Evolutionary conservation across 2,888 invertebrate genomes (phyloP).

Genomic region (Agapetus fuscipes): DNA sequence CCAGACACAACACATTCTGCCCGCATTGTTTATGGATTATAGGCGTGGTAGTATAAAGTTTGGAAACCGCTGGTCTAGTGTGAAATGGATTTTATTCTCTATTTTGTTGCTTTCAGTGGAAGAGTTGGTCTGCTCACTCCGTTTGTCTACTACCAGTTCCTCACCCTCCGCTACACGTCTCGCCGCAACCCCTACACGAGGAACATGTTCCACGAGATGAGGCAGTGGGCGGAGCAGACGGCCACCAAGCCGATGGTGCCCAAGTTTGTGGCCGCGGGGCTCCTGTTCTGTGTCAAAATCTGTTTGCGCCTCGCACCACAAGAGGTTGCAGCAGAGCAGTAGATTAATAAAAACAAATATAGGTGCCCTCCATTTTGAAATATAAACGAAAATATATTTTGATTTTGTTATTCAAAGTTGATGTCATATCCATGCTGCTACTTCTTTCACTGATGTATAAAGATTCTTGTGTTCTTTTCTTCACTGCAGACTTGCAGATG

Average conservation of each 20-base stretch:
- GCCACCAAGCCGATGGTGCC: conserved; percentile 65
- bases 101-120: conserved; percentile 54
- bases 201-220: conserved; percentile 83
- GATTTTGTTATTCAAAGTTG: too few species aligned
- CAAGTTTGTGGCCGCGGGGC: conserved; percentile 46
- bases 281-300: conserved; percentile 54
- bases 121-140: conserved; percentile 85
- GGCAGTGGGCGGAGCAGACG: conserved; percentile 57
- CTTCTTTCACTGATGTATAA: too few species aligned
- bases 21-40: too few species aligned
- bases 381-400: too few species aligned
- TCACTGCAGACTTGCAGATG: too few species aligned
- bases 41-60: too few species aligned
- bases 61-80: too few species aligned
- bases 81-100: too few species aligned
- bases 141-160: conserved; percentile 94
- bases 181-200: conserved; percentile 94
- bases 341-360: conserved; percentile 1
- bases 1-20: too few species aligned
- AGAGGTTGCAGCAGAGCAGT: conserved; percentile 26
- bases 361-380: too few species aligned
- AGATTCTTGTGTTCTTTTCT: too few species aligned
- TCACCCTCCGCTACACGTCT: conserved; percentile 85
- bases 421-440: too few species aligned
- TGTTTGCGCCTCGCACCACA: conserved; percentile 72